Conservation (phyloP, 2,797 vertebrate genomes). For the Pseudochromis fuscus region DNA sequence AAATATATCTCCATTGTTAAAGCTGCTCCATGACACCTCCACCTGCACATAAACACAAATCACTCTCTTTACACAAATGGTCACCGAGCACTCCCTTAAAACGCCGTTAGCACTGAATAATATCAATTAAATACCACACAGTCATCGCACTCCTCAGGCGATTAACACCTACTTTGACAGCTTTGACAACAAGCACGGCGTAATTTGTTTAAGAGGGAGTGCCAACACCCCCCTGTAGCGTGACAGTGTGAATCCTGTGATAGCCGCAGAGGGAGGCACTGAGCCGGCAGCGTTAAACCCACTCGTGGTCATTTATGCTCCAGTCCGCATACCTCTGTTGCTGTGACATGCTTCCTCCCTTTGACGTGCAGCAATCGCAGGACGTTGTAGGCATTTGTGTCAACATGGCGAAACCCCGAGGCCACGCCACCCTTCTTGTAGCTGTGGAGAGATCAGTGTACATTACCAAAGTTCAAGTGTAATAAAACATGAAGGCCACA, state of each 20-base stretch:
- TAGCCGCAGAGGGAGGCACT: conserved; percentile 42
- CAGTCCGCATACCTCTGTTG: conserved; percentile 86
- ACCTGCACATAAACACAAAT: conserved; percentile 78
- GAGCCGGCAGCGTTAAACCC: conserved; percentile 18
- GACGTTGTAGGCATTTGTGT: conserved; percentile 91
- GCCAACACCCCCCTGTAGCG: conserved; percentile 21
- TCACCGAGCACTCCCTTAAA: too few species aligned
- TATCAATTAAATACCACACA: conserved; percentile 10
- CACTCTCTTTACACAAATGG: conserved; percentile 22
- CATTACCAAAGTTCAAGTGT: conserved; percentile 68
- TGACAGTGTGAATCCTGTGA: conserved; percentile 42
- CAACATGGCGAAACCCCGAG: conserved; percentile 91
- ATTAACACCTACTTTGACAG: conserved; percentile 47
- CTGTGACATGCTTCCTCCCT: conserved; percentile 90
- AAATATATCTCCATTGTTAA: conserved; percentile 92
- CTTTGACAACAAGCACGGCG: conserved; percentile 33
- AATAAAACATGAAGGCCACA: conserved; percentile 45
- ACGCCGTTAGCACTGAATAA: too few species aligned
- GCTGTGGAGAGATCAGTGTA: conserved; percentile 76
- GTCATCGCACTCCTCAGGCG: conserved; percentile 3
- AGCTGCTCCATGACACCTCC: conserved; percentile 91
- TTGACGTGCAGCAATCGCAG: conserved; percentile 90
- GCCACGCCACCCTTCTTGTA: conserved; percentile 94
- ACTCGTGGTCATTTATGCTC: conserved; percentile 4
- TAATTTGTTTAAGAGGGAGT: conserved; percentile 48